Evolutionary conservation across 2,113 vertebrate genomes (phyloP).

Genomic region (Nothoprocta perdicaria): DNA sequence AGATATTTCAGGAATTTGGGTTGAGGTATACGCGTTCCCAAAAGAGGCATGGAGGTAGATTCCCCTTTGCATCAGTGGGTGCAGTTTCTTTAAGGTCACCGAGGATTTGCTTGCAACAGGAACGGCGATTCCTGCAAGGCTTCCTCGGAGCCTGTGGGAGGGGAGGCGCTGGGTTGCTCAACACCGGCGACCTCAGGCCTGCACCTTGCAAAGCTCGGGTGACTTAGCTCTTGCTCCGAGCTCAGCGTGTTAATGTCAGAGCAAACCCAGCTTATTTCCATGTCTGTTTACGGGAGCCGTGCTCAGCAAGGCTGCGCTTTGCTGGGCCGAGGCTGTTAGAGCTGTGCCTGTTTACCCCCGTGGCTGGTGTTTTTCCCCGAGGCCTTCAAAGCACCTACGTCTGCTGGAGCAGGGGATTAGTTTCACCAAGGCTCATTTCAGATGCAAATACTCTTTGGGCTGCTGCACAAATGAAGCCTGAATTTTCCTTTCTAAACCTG

Average conservation of each 20-base stretch:
- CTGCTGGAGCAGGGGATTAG: neutral
- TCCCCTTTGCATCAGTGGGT: slow-evolving; percentile 25
- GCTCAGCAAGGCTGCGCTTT: neutral
- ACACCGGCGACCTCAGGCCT: neutral
- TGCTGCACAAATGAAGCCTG: neutral
- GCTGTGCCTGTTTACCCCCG: neutral
- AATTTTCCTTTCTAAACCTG: neutral
- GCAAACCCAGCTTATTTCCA: neutral
- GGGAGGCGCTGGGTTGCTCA: neutral
- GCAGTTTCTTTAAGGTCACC: slow-evolving; percentile 31
- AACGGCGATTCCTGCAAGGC: neutral
- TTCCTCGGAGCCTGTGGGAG: neutral
- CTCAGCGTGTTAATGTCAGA: neutral
- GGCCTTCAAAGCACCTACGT: neutral
- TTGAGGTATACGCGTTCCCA: slow-evolving; percentile 51
- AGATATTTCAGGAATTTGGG: slow-evolving; percentile 60
- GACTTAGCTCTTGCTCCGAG: neutral
- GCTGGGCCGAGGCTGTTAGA: neutral
- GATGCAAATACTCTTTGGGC: neutral
- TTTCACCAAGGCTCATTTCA: slow-evolving; percentile 14
- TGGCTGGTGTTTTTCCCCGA: neutral
- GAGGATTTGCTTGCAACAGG: neutral
- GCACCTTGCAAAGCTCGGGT: neutral
- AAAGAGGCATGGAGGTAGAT: slow-evolving; percentile 39
- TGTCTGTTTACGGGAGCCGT: fast-evolving